A percentile compares a stretch with the other conserved stretches of the same genome.
Evolutionary conservation across 1,140 invertebrate genomes (phyloP).

Genomic region (Platorchestia sp.): DNA sequence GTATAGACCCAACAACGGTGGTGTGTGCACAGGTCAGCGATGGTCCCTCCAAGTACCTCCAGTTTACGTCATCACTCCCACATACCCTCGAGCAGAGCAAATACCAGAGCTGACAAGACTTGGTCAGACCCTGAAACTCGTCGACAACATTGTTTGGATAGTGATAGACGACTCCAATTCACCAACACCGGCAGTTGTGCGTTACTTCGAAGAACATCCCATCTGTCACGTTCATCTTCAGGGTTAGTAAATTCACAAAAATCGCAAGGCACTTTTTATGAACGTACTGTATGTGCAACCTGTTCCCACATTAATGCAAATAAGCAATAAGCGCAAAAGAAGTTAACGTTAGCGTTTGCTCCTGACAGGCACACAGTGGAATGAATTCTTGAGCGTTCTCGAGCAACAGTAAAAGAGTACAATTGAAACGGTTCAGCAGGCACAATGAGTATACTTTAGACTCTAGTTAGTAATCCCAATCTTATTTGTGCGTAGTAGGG

Average conservation of each 20-base stretch:
- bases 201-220: conserved; percentile 74
- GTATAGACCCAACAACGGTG: not conserved
- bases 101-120: conserved; percentile 76
- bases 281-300: not conserved
- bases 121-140: conserved; percentile 75
- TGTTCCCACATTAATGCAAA: not conserved
- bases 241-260: not conserved
- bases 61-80: conserved; percentile 83
- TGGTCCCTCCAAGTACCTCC: conserved; percentile 66
- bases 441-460: too few species aligned
- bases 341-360: not conserved
- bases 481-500: too few species aligned
- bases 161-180: conserved; percentile 74
- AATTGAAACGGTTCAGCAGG: too few species aligned
- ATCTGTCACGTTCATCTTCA: conserved; percentile 21
- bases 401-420: too few species aligned
- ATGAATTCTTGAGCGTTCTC: too few species aligned
- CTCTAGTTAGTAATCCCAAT: too few species aligned
- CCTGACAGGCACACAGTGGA: too few species aligned
- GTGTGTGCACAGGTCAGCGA: not conserved
- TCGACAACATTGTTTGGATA: conserved; percentile 76
- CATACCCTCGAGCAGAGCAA: conserved; percentile 76
- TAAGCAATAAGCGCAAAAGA: not conserved
- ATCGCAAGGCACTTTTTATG: not conserved
- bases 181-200: conserved; percentile 73